phyloP scores from a whole-genome alignment of 2,888 invertebrate species.

The Cerastis rubricosa region DNA sequence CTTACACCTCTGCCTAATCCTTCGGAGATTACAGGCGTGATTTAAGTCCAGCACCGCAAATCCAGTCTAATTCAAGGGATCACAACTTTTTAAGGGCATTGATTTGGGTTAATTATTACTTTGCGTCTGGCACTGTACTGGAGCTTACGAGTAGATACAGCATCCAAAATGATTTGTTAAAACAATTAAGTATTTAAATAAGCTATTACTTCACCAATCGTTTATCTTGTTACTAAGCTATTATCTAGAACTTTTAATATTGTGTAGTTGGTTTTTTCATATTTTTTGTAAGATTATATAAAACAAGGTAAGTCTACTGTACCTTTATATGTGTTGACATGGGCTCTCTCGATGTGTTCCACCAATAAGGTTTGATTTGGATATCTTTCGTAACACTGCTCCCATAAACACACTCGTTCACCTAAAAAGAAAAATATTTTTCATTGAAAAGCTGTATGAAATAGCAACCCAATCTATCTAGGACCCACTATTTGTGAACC shows the following conservation, averaged over 20 bases:
- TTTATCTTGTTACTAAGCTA: neutral
- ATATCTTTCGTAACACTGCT: conserved; percentile 95
- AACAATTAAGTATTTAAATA: neutral
- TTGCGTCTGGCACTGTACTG: neutral
- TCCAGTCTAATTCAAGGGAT: neutral
- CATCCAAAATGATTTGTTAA: neutral
- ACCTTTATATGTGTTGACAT: conserved; percentile 96
- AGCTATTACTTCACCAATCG: neutral
- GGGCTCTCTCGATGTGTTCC: conserved; percentile 95
- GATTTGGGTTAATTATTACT: neutral
- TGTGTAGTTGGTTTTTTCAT: neutral
- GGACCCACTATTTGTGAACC: neutral
- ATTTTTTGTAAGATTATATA: neutral
- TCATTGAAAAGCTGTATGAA: neutral
- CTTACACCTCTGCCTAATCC: neutral
- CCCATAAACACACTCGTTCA: conserved; percentile 94
- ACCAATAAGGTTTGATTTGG: conserved; percentile 95
- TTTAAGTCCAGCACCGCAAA: neutral
- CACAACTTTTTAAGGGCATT: neutral
- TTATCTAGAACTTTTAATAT: neutral
- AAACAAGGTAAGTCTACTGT: neutral
- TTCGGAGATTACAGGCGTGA: neutral
- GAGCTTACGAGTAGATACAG: neutral
- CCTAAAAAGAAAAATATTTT: conserved; percentile 72
- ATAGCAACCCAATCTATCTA: neutral